A percentile compares a stretch with the other conserved stretches of the same genome.
Evolutionary conservation across 1,140 invertebrate genomes (phyloP).

Genomic region (Branchinecta lynchi): DNA sequence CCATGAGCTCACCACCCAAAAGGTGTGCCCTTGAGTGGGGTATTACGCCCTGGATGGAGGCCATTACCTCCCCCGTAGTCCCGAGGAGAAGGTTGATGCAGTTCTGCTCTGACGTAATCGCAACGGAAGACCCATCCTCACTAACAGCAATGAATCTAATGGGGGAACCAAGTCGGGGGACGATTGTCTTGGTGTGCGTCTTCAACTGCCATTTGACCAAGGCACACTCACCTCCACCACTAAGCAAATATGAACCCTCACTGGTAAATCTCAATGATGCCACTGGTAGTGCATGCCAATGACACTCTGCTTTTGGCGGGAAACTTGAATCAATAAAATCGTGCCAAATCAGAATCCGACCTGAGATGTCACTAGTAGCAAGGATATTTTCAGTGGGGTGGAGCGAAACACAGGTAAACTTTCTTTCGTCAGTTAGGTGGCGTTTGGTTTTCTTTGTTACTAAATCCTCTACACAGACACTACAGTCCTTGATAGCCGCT

Average conservation of each 20-base stretch:
- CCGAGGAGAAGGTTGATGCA: slow-evolving; percentile 50
- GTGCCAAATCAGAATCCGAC: slow-evolving; percentile 49
- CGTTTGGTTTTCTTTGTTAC: slow-evolving; percentile 23
- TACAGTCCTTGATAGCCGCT: slow-evolving; percentile 27
- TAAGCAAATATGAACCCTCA: slow-evolving; percentile 51
- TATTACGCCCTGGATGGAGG: slow-evolving; percentile 38
- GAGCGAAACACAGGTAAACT: slow-evolving; percentile 48
- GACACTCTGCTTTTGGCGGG: slow-evolving; percentile 41
- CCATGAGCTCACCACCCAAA: slow-evolving; percentile 28
- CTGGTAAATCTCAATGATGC: slow-evolving; percentile 48
- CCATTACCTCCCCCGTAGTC: slow-evolving; percentile 38
- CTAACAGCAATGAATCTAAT: slow-evolving; percentile 50
- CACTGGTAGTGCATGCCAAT: slow-evolving; percentile 65
- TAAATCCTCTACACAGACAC: slow-evolving; percentile 30
- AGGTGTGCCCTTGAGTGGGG: slow-evolving; percentile 16
- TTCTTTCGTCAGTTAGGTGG: slow-evolving; percentile 32
- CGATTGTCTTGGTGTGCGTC: slow-evolving; percentile 40
- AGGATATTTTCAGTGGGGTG: slow-evolving; percentile 49
- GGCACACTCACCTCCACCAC: slow-evolving; percentile 58
- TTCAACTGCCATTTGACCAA: slow-evolving; percentile 58
- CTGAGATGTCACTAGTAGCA: slow-evolving; percentile 50
- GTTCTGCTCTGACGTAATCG: slow-evolving; percentile 55
- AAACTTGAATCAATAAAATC: slow-evolving; percentile 32
- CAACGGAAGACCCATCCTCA: slow-evolving; percentile 44
- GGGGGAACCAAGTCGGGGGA: slow-evolving; percentile 54